Evolutionary conservation across 2,888 invertebrate genomes (phyloP), one percentile per base, ranked within the genome.

Genomic region (Antitype chi): DNA sequence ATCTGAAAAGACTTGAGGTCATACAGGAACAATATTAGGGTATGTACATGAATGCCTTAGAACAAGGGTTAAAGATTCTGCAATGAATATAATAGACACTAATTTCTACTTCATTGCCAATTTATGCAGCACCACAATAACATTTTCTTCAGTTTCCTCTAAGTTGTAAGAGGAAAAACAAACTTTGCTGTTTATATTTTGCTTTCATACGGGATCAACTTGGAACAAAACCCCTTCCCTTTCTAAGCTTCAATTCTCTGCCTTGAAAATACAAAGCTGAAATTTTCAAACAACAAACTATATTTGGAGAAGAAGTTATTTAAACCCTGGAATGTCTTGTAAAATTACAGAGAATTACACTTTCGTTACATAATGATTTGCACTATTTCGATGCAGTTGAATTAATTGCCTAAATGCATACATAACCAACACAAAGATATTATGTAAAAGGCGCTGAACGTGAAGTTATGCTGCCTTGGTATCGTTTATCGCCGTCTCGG

Each of bases 381-480:
- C 66, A 74, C n/a, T 57, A 64, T 70, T 76, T 59, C 32, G 59
- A 64, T 69, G 70, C 73, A 70, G 64, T 53, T 15, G 53, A 63
- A 32, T 63, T 62, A 52, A 70, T 43, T 81, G 55, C 69, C 53
- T 67, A 84, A 74, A 74, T 70, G 53, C 77, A 72, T 81, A 74
- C 77, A 72, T 81, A 74, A 75, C 63, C 23, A 70, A 68, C 70
- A 82, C 57, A 62, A 59, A 47, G 52, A 60, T 66, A 63, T 84
- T 84, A 81, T 78, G 70, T 85, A 85, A 84, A 78, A 76, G 38
- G 49, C 15, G 15, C 15, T 75, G 60, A 59, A 84, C 78, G 80
- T 76, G 78, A 66, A 79, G 81, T 78, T 83, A 86, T 84, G 73
- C 64, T 71, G 62, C 67, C 70, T 84, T 74, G 74, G 70, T 78